Base-by-base conservation (phyloP, 2,888 invertebrate genomes). In the Cephalotes varians region DNA sequence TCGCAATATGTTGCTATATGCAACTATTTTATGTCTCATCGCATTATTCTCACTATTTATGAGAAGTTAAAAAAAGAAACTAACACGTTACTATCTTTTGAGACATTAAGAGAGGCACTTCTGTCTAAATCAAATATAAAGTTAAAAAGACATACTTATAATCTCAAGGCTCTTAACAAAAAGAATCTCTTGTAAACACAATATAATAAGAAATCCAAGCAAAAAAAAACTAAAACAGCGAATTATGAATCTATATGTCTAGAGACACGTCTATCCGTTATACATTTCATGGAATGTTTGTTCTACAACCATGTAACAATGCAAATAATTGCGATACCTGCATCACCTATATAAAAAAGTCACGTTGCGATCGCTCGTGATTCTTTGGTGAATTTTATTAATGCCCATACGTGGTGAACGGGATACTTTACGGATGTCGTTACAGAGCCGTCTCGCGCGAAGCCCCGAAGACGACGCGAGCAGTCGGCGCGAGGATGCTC, bases 361-460 rank as follows among this genome's bases (percentile, higher is more conserved):
- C 28, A 21, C 44, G 31, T 21, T n/a, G 12, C 34, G 60, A 44
- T n/a, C 47, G 34, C 47, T 58, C 72, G n/a, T 28, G 72, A 77
- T 25, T 79, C 69, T 58, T 58, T 12, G 47, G 37, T 10, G 47
- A 40, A 51, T 84, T 76, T 82, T 81, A 83, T 83, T 82, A 82
- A 86, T 64, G 44, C 31, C 31, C 58, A 12, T 58, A 10, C 47
- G 31, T 31, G 60, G 21, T 56, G 56, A 9, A 64, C 44, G 28
- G 73, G 56, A 77, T 25, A 77, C 37, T 87, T 83, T 85, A 84
- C 81, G 80, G 37, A 56, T 69, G 64, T 84, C 60, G 71, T 85
- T 85, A 49, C 58, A 44, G 44, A 54, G 47, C 34, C 34, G 65
- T 31, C 15, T 56, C 54, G 40, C 37, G 31, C 18, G 62, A 21